Evolutionary conservation across 2,888 invertebrate genomes (phyloP), one percentile per base, ranked within the genome.

Genomic region (Holacanthella duospinosa): DNA sequence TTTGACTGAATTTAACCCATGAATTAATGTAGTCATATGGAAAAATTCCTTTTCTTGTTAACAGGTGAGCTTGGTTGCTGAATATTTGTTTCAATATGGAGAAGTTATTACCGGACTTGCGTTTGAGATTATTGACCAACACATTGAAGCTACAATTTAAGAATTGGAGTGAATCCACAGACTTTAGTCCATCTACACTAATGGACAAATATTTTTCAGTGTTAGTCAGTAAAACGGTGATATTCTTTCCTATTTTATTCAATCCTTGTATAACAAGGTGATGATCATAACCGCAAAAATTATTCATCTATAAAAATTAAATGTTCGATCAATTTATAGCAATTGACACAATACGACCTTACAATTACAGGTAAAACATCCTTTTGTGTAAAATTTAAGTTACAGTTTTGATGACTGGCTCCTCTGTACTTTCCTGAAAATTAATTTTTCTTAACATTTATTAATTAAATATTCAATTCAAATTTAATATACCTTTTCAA

Each of bases 11-110:
- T 25, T 57, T 63, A 1, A 58, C 60, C 29, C 61, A 63, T 2
- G 28, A 25, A 44, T 62, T 44, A 59, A 71, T 66, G 48, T 66
- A 70, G 3, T 59, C 24, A 27, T 71, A 71, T 0, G 67, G 67
- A 21, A 66, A 71, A 6, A 63, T 62, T 1, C 64, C 66, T 60
- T 71, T 71, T 43, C 55, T 54, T 2, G 60, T 44, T 0, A 69
- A 26, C 2, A 63, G 24, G 4, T 54, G 16, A 12, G 59, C 28
- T 3, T 43, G 36, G 25, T 19, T 44, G 2, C 29, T 26, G 59
- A 60, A 68, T 1, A 58, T 26, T 54, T 65, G n/a, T 1, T 4
- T 24, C 16, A 65, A 19, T 4, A 61, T 43, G 2, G 26, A 19
- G 43, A 63, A 63, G 28, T 44, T 44, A 9, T 58, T 28, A 16